Conservation (phyloP, 2,797 vertebrate species). For the Oryzias dopingdopingensis region DNA sequence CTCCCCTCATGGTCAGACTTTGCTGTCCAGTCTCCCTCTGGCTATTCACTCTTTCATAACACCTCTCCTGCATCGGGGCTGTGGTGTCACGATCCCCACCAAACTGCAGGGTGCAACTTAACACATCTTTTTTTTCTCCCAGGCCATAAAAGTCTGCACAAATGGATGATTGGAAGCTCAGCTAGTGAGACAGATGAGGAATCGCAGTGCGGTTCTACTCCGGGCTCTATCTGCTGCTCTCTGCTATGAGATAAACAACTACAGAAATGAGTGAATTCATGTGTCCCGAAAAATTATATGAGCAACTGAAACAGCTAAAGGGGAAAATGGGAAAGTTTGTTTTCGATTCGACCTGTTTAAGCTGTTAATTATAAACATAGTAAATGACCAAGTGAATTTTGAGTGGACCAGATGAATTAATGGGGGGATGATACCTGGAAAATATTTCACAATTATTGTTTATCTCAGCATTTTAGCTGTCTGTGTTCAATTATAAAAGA, state of each 20-base stretch:
- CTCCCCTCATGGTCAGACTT: neutral
- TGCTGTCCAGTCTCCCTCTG: constrained; percentile 9
- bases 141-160: constrained; percentile 41
- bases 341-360: too few relatives aligned
- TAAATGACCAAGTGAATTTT: too few relatives aligned
- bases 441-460: too few relatives aligned
- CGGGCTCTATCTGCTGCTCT: constrained; percentile 31
- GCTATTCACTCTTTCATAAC: constrained; percentile 14
- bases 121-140: constrained; percentile 33
- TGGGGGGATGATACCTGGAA: too few relatives aligned
- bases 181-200: constrained; percentile 30
- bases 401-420: too few relatives aligned
- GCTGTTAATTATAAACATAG: too few relatives aligned
- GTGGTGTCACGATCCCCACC: constrained; percentile 33
- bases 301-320: too few relatives aligned
- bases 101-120: constrained; percentile 30
- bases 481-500: too few relatives aligned
- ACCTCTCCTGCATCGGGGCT: constrained; percentile 17
- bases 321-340: too few relatives aligned
- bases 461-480: too few relatives aligned
- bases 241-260: constrained; percentile 16
- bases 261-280: constrained; percentile 10
- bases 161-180: constrained; percentile 57
- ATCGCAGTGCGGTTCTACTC: constrained; percentile 40
- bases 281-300: too few relatives aligned